Evolutionary conservation across 2,888 invertebrate genomes (phyloP).

Genomic region (Hoplodrina ambigua): DNA sequence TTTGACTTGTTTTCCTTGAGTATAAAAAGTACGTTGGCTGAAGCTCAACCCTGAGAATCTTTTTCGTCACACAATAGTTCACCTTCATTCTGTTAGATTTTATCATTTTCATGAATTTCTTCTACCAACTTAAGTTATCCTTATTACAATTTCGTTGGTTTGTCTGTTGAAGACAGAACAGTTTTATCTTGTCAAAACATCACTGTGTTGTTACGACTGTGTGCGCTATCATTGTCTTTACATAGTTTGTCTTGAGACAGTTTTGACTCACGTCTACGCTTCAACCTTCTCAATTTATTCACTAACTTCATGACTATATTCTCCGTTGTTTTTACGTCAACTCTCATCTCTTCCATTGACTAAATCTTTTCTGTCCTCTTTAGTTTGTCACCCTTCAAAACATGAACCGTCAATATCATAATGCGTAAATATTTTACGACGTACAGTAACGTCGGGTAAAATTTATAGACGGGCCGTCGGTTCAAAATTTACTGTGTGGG

Average conservation of each 20-base stretch:
- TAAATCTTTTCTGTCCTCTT: constrained; percentile 17
- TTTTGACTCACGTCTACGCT: background rate
- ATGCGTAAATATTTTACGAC: constrained; percentile 69
- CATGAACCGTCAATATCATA: constrained; percentile 56
- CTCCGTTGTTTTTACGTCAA: background rate
- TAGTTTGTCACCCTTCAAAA: constrained; percentile 36
- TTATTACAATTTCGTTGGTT: background rate
- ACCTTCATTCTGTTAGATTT: background rate
- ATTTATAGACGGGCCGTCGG: constrained; percentile 69
- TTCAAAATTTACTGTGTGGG: constrained; percentile 69
- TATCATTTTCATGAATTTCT: background rate
- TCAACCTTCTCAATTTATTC: background rate
- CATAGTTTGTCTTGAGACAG: background rate
- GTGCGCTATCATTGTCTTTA: background rate
- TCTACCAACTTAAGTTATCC: background rate
- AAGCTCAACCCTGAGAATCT: background rate
- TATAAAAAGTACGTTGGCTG: background rate
- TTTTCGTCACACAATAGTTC: background rate
- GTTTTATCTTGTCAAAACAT: background rate
- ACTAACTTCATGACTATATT: background rate
- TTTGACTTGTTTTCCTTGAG: background rate
- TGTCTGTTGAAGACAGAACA: background rate
- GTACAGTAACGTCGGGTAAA: constrained; percentile 62
- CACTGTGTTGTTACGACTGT: background rate
- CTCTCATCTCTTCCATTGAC: background rate